Base-by-base conservation (phyloP, 1,140 invertebrate species). In the Halictus rubicundus region DNA sequence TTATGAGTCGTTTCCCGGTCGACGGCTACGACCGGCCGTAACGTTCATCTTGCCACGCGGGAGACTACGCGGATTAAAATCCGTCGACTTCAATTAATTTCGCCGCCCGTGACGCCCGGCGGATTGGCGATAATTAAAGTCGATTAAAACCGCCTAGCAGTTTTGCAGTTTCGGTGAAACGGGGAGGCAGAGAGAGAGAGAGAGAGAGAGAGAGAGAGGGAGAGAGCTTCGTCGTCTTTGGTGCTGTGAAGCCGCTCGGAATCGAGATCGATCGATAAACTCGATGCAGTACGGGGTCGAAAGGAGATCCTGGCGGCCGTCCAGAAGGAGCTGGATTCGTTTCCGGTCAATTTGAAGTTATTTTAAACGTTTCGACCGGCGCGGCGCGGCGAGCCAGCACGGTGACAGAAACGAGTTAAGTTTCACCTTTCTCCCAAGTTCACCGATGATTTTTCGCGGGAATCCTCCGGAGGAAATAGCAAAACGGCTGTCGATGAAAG, bases 1-100 rank as follows among this genome's bases (percentile, higher is more conserved):
- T 80, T 80, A 84, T 82, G 80, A 80, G 79, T 71, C 79, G 83
- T 87, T 84, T 32, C 72, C 39, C 46, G 68, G 68, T 49, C 69
- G 68, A 70, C 76, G 68, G 65, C 66, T 70, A 65, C 63, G 69
- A 71, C 70, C 70, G 77, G 16, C 14, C 12, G 19, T 39, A 46
- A 59, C n/a, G 32, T 27, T 16, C 25, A 37, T 14, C 32, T 16
- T 39, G 19, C 37, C 32, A 32, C 39, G 39, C 8, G 39, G 8
- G n/a, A 68, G 3, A 68, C n/a, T 21, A n/a, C 25, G 1, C 10
- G 23, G 23, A 75, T 75, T 59, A 68, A 23, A 42, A 39, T 39
- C 16, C 25, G 27, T 1, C 60, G 5, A 9, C 14, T 57, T n/a
- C 68, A 16, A 66, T 66, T 66, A 46, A 66, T 32, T 61, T 63